These are phyloP conservation scores for Trogon melanurus DNA, from an alignment of 2,113 vertebrate genomes.

Conservation along the genomic window DNA sequence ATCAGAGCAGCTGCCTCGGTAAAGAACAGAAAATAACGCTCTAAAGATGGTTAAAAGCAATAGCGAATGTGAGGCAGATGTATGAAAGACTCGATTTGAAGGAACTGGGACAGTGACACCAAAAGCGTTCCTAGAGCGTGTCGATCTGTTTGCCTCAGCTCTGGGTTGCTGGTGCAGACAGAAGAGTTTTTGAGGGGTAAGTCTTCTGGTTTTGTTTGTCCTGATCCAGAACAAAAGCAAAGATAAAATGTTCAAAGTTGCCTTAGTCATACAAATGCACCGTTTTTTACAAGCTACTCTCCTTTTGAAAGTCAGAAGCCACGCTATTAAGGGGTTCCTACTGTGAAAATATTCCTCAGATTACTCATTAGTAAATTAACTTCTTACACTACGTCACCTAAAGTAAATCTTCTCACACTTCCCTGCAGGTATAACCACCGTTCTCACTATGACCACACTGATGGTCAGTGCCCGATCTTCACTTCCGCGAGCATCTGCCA, in stretches of 20 bases:
- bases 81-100: neutral
- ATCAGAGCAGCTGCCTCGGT: neutral
- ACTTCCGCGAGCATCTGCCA: slow-evolving; percentile 91
- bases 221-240: neutral
- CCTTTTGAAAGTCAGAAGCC: neutral
- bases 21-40: neutral
- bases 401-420: neutral
- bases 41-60: slow-evolving; percentile 8
- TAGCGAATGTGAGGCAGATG: neutral
- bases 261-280: neutral
- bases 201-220: neutral
- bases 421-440: slow-evolving; percentile 91
- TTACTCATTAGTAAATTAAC: neutral
- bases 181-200: neutral
- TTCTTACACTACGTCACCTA: neutral
- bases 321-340: neutral
- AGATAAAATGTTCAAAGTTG: neutral
- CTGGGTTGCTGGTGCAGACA: neutral
- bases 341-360: neutral
- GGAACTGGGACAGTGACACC: neutral
- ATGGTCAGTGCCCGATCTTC: slow-evolving; percentile 97
- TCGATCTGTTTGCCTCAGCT: neutral
- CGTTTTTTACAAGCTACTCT: neutral
- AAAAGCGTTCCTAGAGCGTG: neutral
- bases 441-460: slow-evolving; percentile 97